Conservation (phyloP, 2,888 invertebrate species). For the Troides helena region DNA sequence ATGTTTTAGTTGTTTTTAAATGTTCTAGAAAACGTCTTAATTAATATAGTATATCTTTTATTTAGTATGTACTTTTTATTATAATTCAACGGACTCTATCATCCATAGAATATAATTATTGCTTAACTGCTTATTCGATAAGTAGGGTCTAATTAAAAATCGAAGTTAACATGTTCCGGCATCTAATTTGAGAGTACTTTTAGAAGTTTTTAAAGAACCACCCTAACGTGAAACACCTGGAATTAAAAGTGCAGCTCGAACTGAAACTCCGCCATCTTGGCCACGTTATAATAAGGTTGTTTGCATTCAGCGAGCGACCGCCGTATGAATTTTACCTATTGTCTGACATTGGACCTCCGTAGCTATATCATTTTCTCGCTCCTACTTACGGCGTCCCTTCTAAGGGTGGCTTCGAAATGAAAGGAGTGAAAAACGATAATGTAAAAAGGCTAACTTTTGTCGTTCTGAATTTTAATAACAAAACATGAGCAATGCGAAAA, state of each 20-base stretch:
- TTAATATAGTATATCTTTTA: too few species aligned
- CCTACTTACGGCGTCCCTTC: conserved; percentile 53
- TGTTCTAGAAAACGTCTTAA: too few species aligned
- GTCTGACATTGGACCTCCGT: conserved; percentile 78
- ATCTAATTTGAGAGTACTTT: conserved; percentile 1
- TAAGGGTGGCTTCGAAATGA: conserved; percentile 44
- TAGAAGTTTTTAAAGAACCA: conserved; percentile 38
- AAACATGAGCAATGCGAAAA: conserved; percentile 2
- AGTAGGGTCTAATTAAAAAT: too few species aligned
- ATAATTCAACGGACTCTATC: too few species aligned
- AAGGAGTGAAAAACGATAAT: conserved; percentile 49
- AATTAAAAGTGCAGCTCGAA: conserved; percentile 41
- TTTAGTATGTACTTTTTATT: too few species aligned
- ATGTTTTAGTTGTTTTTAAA: too few species aligned
- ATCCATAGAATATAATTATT: too few species aligned
- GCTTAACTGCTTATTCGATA: too few species aligned
- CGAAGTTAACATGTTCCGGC: not conserved
- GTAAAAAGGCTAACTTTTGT: conserved; percentile 47
- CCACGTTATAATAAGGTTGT: conserved; percentile 70
- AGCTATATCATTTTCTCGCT: conserved; percentile 77
- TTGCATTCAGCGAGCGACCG: conserved; percentile 68
- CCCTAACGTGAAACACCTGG: conserved; percentile 49
- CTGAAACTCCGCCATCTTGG: conserved; percentile 65
- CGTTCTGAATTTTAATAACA: conserved; percentile 23
- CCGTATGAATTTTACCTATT: conserved; percentile 79